Percentiles rank a stretch among this genome's conserved stretches.
Evolutionary conservation across 2,113 vertebrate genomes (phyloP).

Genomic region (Erythrocebus patas): DNA sequence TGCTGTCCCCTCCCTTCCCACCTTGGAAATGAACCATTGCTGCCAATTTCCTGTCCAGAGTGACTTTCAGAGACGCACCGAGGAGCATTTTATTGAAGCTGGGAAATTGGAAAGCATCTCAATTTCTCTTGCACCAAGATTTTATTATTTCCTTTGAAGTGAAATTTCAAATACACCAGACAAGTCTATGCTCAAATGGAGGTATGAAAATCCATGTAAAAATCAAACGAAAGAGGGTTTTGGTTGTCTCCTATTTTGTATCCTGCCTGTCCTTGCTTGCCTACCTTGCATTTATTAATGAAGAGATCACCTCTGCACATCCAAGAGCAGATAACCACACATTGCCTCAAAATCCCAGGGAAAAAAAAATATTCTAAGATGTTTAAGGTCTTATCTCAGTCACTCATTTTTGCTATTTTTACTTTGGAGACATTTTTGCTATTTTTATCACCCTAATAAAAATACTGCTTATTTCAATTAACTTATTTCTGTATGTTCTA

Average conservation of each 20-base stretch:
- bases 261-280: neutral
- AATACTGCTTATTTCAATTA: neutral
- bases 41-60: slow-evolving; percentile 67
- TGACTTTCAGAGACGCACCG: slow-evolving; percentile 41
- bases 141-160: slow-evolving; percentile 76
- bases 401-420: neutral
- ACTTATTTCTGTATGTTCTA: neutral
- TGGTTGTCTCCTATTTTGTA: neutral
- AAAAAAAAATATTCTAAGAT: neutral
- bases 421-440: neutral
- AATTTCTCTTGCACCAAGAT: slow-evolving; percentile 71
- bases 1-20: neutral
- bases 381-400: neutral
- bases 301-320: neutral
- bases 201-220: slow-evolving; percentile 51
- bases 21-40: slow-evolving; percentile 51
- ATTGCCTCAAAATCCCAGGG: neutral
- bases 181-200: slow-evolving; percentile 34
- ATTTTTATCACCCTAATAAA: neutral
- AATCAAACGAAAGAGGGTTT: slow-evolving; percentile 26
- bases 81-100: slow-evolving; percentile 71
- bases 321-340: neutral
- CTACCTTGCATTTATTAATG: slow-evolving; percentile 15
- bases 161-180: slow-evolving; percentile 64
- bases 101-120: slow-evolving; percentile 72